These are phyloP conservation scores for Tetragnatha versicolor DNA, from an alignment of 1,140 invertebrate genomes.

Conservation along the genomic window DNA sequence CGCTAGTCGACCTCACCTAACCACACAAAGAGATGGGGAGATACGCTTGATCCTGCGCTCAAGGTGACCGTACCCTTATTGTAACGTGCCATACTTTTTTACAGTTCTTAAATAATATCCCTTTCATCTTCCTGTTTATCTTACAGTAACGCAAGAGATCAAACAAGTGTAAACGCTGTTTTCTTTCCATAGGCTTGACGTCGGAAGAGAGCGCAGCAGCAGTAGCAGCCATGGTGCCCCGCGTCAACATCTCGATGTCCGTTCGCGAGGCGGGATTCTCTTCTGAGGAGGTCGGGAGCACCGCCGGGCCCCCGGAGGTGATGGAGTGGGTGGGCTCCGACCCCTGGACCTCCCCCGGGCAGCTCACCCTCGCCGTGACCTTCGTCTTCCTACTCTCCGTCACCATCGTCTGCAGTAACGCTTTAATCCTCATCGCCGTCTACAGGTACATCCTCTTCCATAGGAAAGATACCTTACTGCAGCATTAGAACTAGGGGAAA, in stretches of 20 bases:
- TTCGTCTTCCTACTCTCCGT: constrained; percentile 69
- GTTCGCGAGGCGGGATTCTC: constrained; percentile 13
- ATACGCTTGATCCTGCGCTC: too few relatives aligned
- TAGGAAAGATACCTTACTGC: too few relatives aligned
- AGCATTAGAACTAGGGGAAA: too few relatives aligned
- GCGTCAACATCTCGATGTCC: constrained; percentile 18
- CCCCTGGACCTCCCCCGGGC: constrained; percentile 29
- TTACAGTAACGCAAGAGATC: too few relatives aligned
- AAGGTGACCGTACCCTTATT: too few relatives aligned
- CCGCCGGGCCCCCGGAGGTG: background rate
- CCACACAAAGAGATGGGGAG: too few relatives aligned
- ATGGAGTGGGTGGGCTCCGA: constrained; percentile 42
- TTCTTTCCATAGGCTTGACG: constrained; percentile 19
- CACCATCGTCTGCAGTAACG: constrained; percentile 69
- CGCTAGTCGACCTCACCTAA: too few relatives aligned
- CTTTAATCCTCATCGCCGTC: constrained; percentile 69
- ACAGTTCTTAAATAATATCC: too few relatives aligned
- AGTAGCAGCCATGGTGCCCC: constrained; percentile 32
- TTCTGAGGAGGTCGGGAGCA: background rate
- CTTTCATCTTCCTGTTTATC: too few relatives aligned
- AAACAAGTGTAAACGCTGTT: background rate
- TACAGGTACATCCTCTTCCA: too few relatives aligned
- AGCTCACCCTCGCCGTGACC: constrained; percentile 66
- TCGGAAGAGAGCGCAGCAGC: constrained; percentile 40
- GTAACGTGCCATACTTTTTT: too few relatives aligned